Conservation (phyloP, 1,140 invertebrate species). For the Drosophila bocki region DNA sequence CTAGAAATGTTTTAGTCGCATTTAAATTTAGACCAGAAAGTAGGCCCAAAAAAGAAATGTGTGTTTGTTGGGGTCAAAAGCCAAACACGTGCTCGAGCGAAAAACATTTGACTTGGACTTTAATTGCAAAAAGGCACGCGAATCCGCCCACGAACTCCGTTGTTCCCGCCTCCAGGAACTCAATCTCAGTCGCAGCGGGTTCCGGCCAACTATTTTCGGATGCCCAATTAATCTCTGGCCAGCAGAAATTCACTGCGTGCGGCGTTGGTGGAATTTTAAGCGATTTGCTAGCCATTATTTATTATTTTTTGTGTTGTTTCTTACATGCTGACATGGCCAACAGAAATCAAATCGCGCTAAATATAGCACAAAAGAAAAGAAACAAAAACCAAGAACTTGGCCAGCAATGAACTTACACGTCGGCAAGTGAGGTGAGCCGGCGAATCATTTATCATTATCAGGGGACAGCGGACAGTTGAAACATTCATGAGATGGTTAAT, state of each 20-base stretch:
- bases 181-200: constrained; percentile 56
- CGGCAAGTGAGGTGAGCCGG: constrained; percentile 18
- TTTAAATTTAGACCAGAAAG: constrained; percentile 2
- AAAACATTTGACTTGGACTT: constrained; percentile 43
- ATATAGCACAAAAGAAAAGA: constrained; percentile 35
- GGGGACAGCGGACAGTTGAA: constrained; percentile 58
- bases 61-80: constrained; percentile 24
- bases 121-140: constrained; percentile 68
- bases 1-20: constrained; percentile 1
- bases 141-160: constrained; percentile 27
- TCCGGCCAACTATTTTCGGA: constrained; percentile 62
- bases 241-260: constrained; percentile 20
- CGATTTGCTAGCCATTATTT: constrained; percentile 78
- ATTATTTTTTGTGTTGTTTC: constrained; percentile 56
- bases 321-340: constrained; percentile 47
- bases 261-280: constrained; percentile 73
- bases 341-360: constrained; percentile 55
- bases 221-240: constrained; percentile 63
- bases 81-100: constrained; percentile 31
- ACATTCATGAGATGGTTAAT: constrained; percentile 58
- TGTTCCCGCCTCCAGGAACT: constrained; percentile 33
- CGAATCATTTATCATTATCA: constrained; percentile 75
- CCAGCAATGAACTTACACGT: constrained; percentile 73
- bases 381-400: constrained; percentile 38
- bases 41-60: constrained; percentile 7